These are phyloP conservation scores for Apodemia mormo DNA, from an alignment of 2,888 invertebrate species.

Conservation along the genomic window DNA sequence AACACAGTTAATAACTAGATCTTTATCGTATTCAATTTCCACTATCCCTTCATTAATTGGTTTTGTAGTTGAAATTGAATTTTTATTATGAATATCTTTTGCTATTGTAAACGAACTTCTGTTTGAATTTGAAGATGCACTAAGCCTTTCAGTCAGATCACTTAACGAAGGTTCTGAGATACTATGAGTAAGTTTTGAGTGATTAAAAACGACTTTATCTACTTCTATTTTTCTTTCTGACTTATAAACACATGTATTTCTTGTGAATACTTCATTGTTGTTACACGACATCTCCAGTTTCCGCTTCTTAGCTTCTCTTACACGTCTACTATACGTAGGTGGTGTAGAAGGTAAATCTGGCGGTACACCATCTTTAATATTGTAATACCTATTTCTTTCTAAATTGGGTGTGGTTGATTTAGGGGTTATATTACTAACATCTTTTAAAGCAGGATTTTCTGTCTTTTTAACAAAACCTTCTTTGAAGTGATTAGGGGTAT, in stretches of 20 bases:
- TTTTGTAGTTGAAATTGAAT: constrained; percentile 65
- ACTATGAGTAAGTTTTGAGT: constrained; percentile 62
- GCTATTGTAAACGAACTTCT: constrained; percentile 54
- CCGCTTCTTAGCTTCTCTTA: constrained; percentile 73
- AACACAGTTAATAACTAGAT: constrained; percentile 66
- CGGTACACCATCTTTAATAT: constrained; percentile 59
- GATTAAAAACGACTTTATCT: constrained; percentile 51
- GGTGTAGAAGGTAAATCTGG: constrained; percentile 68
- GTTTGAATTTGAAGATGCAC: constrained; percentile 52
- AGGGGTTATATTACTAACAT: constrained; percentile 84
- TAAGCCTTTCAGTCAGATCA: constrained; percentile 65
- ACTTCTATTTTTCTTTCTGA: constrained; percentile 66
- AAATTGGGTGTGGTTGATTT: constrained; percentile 65
- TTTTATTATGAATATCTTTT: constrained; percentile 44
- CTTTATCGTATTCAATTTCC: constrained; percentile 81
- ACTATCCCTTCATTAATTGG: constrained; percentile 75
- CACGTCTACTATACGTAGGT: constrained; percentile 71
- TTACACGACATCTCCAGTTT: constrained; percentile 69
- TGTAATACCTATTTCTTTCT: constrained; percentile 58
- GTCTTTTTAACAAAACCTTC: constrained; percentile 81
- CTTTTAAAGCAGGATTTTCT: constrained; percentile 76
- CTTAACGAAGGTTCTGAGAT: constrained; percentile 68
- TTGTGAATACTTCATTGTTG: constrained; percentile 57
- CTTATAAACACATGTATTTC: constrained; percentile 65
- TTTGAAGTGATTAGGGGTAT: constrained; percentile 83